Base-by-base conservation (phyloP, 37 sponge, comb jelly and placozoan genomes). In the Cliona cf. orientalis region DNA sequence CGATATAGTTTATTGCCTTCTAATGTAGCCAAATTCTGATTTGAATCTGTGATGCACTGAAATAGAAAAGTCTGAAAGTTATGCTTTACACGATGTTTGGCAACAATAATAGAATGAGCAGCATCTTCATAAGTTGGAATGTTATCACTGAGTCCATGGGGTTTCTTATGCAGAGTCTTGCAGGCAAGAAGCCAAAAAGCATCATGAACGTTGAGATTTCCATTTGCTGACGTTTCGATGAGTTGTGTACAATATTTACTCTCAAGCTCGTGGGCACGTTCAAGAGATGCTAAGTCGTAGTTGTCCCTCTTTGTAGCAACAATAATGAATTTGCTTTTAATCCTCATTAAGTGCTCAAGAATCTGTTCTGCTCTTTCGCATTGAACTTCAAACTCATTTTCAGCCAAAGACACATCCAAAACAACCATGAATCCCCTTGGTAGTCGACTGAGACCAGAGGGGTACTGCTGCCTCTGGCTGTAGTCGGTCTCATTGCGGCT, bases 241-340 rank as follows among this genome's bases (percentile, higher is more conserved):
- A 91, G 2, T 0, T 74, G 43, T 0, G 78, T 40, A 39, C 73
- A 71, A 46, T 61, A 46, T 42, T 78, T 86, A 39, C 40, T 73
- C 23, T 67, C 32, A 45, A 86, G 41, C 31, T 78, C 64, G 19
- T 76, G 29, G 19, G 83, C 41, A 9, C 57, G 55, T 0, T 71
- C 68, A 3, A 91, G 25, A 4, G 87, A 75, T 0, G 46, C 17
- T 2, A 38, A 22, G 35, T 57, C n/a, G 22, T 29, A 23, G 9
- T 46, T 43, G 36, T 92, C 92, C 6, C 81, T 42, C 45, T 92
- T 92, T 23, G 92, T 87, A 26, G 80, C 81, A 2, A 57, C 92
- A 42, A 92, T 46, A 43, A 84, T 76, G 40, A 73, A 74, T 63
- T 84, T 84, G 45, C 25, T 46, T 28, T 72, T 64, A 41, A 66